Evolutionary conservation across 2,113 vertebrate species (phyloP).

Genomic region (Cariama cristata): DNA sequence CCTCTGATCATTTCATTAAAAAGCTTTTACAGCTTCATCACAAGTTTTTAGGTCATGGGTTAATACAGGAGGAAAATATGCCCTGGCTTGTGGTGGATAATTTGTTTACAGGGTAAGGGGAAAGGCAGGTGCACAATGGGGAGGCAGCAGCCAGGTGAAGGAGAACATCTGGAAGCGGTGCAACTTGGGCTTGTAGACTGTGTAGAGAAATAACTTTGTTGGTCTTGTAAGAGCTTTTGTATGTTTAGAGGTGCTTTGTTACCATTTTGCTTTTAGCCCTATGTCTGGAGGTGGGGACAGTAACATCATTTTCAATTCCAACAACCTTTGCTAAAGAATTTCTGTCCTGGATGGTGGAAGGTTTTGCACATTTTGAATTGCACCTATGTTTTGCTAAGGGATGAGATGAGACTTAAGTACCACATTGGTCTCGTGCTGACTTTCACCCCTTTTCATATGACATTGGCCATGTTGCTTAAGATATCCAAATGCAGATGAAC

Average conservation of each 20-base stretch:
- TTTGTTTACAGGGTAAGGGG: constrained; percentile 25
- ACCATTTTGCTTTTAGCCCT: neutral
- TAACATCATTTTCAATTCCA: neutral
- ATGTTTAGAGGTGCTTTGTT: neutral
- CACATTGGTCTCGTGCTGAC: neutral
- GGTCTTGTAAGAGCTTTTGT: neutral
- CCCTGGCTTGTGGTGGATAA: constrained; percentile 25
- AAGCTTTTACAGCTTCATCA: neutral
- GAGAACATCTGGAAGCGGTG: neutral
- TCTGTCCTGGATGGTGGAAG: neutral
- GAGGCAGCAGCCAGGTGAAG: neutral
- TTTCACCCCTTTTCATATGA: neutral
- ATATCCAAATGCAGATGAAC: neutral
- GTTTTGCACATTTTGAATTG: neutral
- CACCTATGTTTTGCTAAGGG: neutral
- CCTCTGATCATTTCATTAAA: constrained; percentile 51
- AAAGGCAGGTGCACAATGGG: constrained; percentile 30
- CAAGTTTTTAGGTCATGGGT: constrained; percentile 40
- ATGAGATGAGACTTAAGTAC: neutral
- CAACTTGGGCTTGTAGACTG: neutral
- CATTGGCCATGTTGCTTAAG: neutral
- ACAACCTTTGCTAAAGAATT: neutral
- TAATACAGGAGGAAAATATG: constrained; percentile 5
- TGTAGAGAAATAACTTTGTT: neutral
- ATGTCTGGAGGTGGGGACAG: neutral